Percentiles rank a stretch among this genome's conserved stretches.
These are phyloP conservation scores for Anthoscopus minutus DNA, from an alignment of 2,113 vertebrate genomes.

Conservation along the genomic window DNA sequence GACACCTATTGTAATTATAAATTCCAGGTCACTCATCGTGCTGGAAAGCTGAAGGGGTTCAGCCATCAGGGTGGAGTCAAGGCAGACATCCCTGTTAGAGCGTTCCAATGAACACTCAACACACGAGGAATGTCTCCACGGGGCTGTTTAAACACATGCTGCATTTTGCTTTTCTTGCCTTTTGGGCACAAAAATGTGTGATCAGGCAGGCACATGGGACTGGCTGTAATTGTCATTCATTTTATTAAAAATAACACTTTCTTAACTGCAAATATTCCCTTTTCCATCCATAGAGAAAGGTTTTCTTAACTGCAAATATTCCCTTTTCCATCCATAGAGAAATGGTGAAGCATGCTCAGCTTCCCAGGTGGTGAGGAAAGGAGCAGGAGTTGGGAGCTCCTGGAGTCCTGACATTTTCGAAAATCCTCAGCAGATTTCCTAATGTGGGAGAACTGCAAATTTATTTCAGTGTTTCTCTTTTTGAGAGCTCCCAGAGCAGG, in stretches of 20 bases:
- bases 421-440: not conserved
- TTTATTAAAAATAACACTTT: not conserved
- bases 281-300: constrained; percentile 17
- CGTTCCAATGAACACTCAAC: constrained; percentile 57
- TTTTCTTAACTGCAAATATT: not conserved
- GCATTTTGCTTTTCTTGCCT: constrained; percentile 42
- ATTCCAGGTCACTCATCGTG: constrained; percentile 64
- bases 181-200: constrained; percentile 39
- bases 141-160: constrained; percentile 41
- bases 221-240: constrained; percentile 30
- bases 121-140: constrained; percentile 31
- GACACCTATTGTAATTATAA: constrained; percentile 53
- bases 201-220: constrained; percentile 22
- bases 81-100: not conserved
- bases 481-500: not conserved
- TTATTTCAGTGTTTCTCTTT: not conserved
- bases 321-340: constrained; percentile 26
- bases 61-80: constrained; percentile 40
- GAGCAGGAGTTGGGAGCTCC: not conserved
- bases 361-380: not conserved
- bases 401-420: not conserved
- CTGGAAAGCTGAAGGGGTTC: constrained; percentile 41
- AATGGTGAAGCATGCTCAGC: not conserved
- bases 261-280: not conserved
- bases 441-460: not conserved